Base-by-base conservation (phyloP, 2,113 vertebrate genomes). In the Sinocyclocheilus anshuiensis region DNA sequence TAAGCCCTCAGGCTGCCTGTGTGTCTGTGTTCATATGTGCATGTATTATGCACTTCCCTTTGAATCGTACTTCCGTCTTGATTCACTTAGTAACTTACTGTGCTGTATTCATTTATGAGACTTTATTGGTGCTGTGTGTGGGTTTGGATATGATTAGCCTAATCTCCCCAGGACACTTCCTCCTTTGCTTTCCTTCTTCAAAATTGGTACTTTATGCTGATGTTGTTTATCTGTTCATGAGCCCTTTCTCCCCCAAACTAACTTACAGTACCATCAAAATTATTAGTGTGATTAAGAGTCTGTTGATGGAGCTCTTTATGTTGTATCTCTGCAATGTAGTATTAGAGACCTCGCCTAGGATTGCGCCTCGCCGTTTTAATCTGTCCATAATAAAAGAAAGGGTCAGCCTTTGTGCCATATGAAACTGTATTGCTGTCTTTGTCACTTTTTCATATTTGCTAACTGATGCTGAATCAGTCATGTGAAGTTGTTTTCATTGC, bases 61-160 rank as follows among this genome's bases (percentile, higher is more conserved):
- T 48, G 22, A 45, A 24, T n/a, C 10, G 0, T 42, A 79, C 55
- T 45, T 81, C n/a, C 22, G 2, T 18, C n/a, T 13, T 29, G 45
- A 81, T 65, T 81, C 59, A 65, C 42, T 63, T 65, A 18, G 15
- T 81, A 45, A 24, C 72, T n/a, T n/a, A 26, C 36, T 24, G 12
- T 45, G 26, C 72, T 76, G 42, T 48, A 45, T 29, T 65, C 36
- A 48, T 65, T 48, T 26, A 65, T 81, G 3, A 80, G 77, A 61
- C 55, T 9, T 36, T 42, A 42, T 45, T 81, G 13, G 78, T 9
- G 15, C 65, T 81, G 39, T 81, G 33, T 15, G n/a, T 50, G 72
- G 36, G 13, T 45, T 81, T 65, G n/a, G 15, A 81, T 81, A 26
- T 26, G n/a, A 81, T 81, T 81, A 65, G 36, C 36, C 57, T 81